Conservation (phyloP, 2,888 invertebrate species). For the Mylabris sibirica region DNA sequence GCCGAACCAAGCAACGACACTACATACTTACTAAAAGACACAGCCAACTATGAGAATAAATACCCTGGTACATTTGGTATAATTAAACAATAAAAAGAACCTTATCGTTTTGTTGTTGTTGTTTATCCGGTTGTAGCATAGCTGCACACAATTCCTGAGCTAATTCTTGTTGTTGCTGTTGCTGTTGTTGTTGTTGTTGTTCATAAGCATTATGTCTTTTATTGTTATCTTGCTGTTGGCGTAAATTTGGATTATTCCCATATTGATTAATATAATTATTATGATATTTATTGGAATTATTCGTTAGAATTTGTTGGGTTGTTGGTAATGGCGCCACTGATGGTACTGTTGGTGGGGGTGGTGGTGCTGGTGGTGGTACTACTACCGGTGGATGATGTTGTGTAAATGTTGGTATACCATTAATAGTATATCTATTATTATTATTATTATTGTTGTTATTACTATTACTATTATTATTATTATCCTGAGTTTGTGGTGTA, state of each 20-base stretch:
- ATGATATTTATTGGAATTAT: conserved; percentile 52
- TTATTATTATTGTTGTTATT: conserved; percentile 36
- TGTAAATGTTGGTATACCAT: conserved; percentile 63
- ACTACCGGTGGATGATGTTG: conserved; percentile 56
- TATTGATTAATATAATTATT: conserved; percentile 55
- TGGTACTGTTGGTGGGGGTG: conserved; percentile 49
- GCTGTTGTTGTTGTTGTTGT: conserved; percentile 57
- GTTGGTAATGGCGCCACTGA: conserved; percentile 48
- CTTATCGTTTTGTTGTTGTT: conserved; percentile 47
- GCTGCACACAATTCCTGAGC: conserved; percentile 36
- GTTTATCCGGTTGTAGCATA: conserved; percentile 45
- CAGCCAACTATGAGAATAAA: no score
- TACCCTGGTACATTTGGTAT: no score
- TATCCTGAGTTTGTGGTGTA: conserved; percentile 42
- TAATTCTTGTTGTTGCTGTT: conserved; percentile 47
- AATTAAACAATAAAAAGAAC: conserved; percentile 31
- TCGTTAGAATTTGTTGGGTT: conserved; percentile 50
- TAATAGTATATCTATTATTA: conserved; percentile 57
- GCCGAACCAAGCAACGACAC: no score
- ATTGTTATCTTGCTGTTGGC: conserved; percentile 54
- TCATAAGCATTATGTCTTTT: conserved; percentile 55
- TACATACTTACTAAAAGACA: no score
- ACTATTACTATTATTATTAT: conserved; percentile 40
- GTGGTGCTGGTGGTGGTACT: conserved; percentile 24
- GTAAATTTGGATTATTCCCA: conserved; percentile 44